Base-by-base conservation (phyloP, 2,797 vertebrate species). In the Chelidonichthys spinosus region DNA sequence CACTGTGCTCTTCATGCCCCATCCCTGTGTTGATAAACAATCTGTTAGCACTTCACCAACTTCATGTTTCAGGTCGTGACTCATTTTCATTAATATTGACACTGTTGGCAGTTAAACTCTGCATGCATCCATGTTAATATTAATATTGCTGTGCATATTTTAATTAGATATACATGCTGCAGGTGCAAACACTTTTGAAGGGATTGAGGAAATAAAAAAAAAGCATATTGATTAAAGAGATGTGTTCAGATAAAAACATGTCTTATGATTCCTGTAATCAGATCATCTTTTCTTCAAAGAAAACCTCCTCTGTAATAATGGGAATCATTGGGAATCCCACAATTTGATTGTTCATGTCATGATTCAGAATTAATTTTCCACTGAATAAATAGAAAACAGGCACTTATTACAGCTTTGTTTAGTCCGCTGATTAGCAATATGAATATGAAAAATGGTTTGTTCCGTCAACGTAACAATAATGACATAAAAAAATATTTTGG, bases 31-130 rank as follows among this genome's bases (percentile, higher is more conserved):
- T 74, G 81, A 77, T 42, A 58, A 80, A 76, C 71, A 74, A 63
- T 85, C 63, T 79, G 71, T 66, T 72, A 69, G 33, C 66, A 77
- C 75, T 59, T 72, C 55, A 63, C 33, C 37, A 72, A n/a, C 59
- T 74, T 42, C 61, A 2, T 61, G 65, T 33, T 63, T 71, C 69
- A 56, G n/a, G 36, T 56, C 70, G 25, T 15, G 43, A 63, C 53
- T 75, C 18, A 36, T 54, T 73, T 74, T 58, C 36, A 55, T 25
- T 59, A 59, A 44, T 43, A 37, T 52, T 52, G 18, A 75, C 66
- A 47, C 56, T 66, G 63, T 55, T 63, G 61, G 53, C 39, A 55
- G 37, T 63, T 50, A 0, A 6, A 18, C 52, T 78, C 43, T 8
- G 36, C 56, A 75, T 50, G 55, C 54, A 59, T 64, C 50, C 49